Base-by-base conservation (phyloP, 2,888 invertebrate genomes). In the Agrenia bidenticulata region DNA sequence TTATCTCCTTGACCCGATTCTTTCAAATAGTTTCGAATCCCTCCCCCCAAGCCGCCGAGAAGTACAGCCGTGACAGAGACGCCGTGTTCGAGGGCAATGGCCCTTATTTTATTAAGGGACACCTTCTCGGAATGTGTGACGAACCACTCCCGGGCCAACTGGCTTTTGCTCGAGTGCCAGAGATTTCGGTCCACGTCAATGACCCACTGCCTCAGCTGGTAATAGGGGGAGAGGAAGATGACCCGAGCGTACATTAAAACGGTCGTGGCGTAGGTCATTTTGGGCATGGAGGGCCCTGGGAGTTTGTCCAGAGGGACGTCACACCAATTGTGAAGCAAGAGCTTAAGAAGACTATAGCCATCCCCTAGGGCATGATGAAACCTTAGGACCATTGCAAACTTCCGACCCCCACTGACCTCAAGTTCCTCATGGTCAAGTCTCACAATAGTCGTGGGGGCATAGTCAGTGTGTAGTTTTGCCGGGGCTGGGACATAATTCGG, bases 351-450 rank as follows among this genome's bases (percentile, higher is more conserved):
- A 4, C 67, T 68, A 50, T 62, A 68, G 1, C 70, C 70, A 60
- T 71, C 70, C 2, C 66, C 68, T 17, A 74, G 62, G 1, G 71
- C 67, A 51, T 76, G 76, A 62, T 76, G 76, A 39, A 73, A 61
- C 26, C 73, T 32, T 0, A 73, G 37, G 19, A 73, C 53, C 2
- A 73, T 19, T 7, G 66, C 65, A 37, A 56, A 69, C 45, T 65
- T 17, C 11, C 69, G n/a, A n/a, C n/a, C n/a, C n/a, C n/a, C n/a
- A n/a, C n/a, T 59, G 1, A 45, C 39, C 42, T 64, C 61, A 19
- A n/a, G n/a, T n/a, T 54, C 54, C 15, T 56, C n/a, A n/a, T n/a
- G 56, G 1, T 13, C n/a, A 1, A n/a, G n/a, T n/a, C 32, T 26
- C 7, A 17, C 60, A n/a, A 41, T 62, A n/a, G n/a, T n/a, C n/a